Base-by-base conservation (phyloP, 2,113 vertebrate genomes). In the Ardeotis arabs region DNA sequence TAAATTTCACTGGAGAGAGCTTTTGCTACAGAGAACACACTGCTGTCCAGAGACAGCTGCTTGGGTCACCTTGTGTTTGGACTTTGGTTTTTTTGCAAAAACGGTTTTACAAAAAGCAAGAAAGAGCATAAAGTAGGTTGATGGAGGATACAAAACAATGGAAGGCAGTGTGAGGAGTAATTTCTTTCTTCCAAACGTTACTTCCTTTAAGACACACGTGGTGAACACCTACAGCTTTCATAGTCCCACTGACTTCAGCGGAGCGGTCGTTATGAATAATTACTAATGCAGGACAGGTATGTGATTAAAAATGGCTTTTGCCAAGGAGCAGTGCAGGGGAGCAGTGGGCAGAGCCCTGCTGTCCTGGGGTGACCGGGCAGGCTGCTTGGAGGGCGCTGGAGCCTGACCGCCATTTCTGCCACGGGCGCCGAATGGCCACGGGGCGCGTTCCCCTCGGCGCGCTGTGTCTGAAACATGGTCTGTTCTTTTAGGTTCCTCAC, bases 11-110 rank as follows among this genome's bases (percentile, higher is more conserved):
- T 79, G 94, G 47, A 10, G 59, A 8, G 21, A 19, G n/a, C 64
- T 64, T 75, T 82, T 18, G n/a, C 60, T 88, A 49, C 89, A 81
- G 29, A 45, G 82, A 84, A 52, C 82, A 50, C 18, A 2, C 47
- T 79, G 41, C 41, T 80, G 60, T 2, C 59, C 86, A 87, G 81
- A 72, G 56, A 33, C 59, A 68, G 84, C 35, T n/a, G 45, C 91
- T 89, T 62, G 66, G 77, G 8, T 87, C 91, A 93, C 97, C 96
- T 98, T 95, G 90, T 87, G 72, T 45, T 45, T 85, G 75, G 92
- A 81, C 82, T 41, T 41, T 41, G 39, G 12, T 41, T 67, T 59
- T 60, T 66, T 47, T 53, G 24, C 49, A 63, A 94, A 94, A 94
- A n/a, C 15, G 23, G 41, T 49, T 97, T 72, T 64, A 52, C 37